Evolutionary conservation across 2,113 vertebrate genomes (phyloP).

Genomic region (Sprattus sprattus): DNA sequence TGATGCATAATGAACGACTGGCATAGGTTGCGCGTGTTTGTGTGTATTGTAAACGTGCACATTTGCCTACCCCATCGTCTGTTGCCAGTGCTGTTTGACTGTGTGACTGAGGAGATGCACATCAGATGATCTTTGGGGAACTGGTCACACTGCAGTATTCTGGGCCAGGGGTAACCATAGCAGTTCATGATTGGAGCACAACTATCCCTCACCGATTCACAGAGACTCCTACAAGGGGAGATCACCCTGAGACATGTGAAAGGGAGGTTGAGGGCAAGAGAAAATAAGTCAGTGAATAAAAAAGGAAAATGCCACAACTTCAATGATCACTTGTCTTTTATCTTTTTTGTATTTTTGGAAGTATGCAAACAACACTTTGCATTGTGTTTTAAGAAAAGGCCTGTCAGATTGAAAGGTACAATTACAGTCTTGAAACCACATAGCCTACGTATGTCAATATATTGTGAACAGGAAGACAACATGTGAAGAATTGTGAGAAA

Average conservation of each 20-base stretch:
- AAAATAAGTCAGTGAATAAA: not conserved
- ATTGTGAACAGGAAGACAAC: no score
- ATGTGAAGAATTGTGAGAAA: no score
- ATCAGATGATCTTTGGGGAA: conserved; percentile 79
- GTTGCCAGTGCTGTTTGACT: conserved; percentile 48
- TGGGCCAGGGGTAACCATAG: conserved; percentile 80
- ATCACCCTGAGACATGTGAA: conserved; percentile 70
- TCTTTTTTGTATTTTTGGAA: no score
- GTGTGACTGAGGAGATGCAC: conserved; percentile 74
- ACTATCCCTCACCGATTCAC: conserved; percentile 77
- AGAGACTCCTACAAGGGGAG: conserved; percentile 77
- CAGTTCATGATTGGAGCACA: conserved; percentile 80
- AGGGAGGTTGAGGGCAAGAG: conserved; percentile 51
- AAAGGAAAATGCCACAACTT: not conserved
- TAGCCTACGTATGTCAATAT: no score
- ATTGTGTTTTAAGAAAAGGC: no score
- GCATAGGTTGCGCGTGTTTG: not conserved
- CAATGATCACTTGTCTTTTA: not conserved
- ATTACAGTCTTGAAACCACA: no score
- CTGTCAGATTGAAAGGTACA: no score
- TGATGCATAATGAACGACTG: not conserved
- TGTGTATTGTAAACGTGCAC: not conserved
- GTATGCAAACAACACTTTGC: no score
- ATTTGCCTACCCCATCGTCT: conserved; percentile 64
- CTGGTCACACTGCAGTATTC: conserved; percentile 77